Conservation (phyloP, 2,797 vertebrate genomes). For the Ataeniobius toweri region DNA sequence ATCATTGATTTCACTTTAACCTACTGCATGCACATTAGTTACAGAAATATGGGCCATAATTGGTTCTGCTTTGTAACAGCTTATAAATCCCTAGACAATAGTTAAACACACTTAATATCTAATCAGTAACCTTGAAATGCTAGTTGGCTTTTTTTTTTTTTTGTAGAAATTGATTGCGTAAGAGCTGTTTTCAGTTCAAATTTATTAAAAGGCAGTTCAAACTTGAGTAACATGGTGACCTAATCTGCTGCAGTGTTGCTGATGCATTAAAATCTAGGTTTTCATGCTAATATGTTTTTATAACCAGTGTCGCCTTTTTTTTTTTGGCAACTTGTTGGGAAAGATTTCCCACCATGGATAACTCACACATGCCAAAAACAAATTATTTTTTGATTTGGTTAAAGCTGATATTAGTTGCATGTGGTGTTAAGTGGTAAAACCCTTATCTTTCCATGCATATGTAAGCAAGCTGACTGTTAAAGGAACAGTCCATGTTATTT, state of each 20-base stretch:
- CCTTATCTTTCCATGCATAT: not conserved
- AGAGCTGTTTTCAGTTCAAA: not conserved
- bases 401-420: conserved; percentile 1
- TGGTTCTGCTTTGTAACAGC: not conserved
- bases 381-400: conserved; percentile 1
- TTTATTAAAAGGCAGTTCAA: not conserved
- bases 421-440: conserved; percentile 5
- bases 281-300: not conserved
- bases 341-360: not conserved
- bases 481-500: conserved; percentile 10
- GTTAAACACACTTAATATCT: not conserved
- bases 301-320: not conserved
- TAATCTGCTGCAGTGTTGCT: not conserved
- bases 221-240: not conserved
- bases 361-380: not conserved
- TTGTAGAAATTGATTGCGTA: conserved; percentile 10
- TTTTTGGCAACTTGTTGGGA: conserved; percentile 3
- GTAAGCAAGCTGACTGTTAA: not conserved
- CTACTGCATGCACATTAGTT: not conserved
- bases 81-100: not conserved
- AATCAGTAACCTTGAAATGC: conserved; percentile 7
- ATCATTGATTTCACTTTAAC: not conserved
- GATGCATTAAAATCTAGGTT: not conserved
- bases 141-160: not conserved
- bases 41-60: not conserved